Base-by-base conservation (phyloP, 2,888 invertebrate species). In the Hirtodrosophila confusa region DNA sequence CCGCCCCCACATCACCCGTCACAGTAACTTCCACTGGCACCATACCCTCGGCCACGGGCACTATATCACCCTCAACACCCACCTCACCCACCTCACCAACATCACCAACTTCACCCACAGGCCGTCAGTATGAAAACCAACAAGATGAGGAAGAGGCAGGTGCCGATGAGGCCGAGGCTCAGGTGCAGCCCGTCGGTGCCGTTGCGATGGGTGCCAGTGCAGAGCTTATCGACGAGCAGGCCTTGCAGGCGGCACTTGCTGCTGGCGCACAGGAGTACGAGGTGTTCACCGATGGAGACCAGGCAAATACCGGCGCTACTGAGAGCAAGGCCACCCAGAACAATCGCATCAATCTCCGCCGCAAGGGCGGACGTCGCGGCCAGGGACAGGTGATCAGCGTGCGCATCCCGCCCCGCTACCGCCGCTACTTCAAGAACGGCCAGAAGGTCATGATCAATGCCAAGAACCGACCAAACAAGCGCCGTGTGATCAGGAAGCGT, bases 351-450 rank as follows among this genome's bases (percentile, higher is more conserved):
- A 88, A 73, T 37, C 43, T 89, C 50, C 76, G 83, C 9, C 87
- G 87, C 57, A 88, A 88, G 63, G 82, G 78, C 11, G 70, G 53
- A 3, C 82, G 87, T 5, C 80, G 78, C 10, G 88, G 79, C n/a
- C 82, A 89, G 51, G 58, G 77, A 2, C 83, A 90, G 57, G 45
- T 74, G 48, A 68, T 90, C 36, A 85, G 80, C 36, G 86, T 91
- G 0, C 84, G 90, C 1, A 75, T 91, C 10, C 90, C 90, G 2
- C 80, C 86, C 3, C 78, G 87, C 9, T 90, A 90, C 43, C 79
- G 88, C 8, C 82, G 84, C 43, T 90, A 89, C 66, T 91, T 90
- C 70, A 86, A 88, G 68, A 89, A 88, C 41, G 90, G 90, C 4
- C 90, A 89, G 51, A 88, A 84, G 44, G 82, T 89, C n/a, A 77